Percentiles rank a stretch among this genome's conserved stretches.
Conservation (phyloP, 2,113 vertebrate species). For the Mastomys natalensis region DNA sequence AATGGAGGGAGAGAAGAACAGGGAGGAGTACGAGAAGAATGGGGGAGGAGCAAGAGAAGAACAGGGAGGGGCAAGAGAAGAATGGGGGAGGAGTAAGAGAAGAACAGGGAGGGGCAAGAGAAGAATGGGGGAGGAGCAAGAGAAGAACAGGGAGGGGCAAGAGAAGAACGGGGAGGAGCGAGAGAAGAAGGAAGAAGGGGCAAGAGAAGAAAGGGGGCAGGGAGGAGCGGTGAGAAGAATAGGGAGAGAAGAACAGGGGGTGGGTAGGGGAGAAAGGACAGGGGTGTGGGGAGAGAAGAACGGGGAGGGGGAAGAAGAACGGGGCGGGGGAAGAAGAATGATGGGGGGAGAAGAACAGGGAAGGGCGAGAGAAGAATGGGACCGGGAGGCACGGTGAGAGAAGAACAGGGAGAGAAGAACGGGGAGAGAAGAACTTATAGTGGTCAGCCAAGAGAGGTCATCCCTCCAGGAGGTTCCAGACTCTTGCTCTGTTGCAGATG, state of each 20-base stretch:
- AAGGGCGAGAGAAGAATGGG: no score
- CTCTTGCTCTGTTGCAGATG: neutral
- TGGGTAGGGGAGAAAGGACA: no score
- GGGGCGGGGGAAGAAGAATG: no score
- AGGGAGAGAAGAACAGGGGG: no score
- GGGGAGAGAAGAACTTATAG: no score
- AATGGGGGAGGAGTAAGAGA: accelerated
- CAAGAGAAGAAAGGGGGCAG: neutral
- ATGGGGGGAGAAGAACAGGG: no score
- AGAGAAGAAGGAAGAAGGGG: neutral
- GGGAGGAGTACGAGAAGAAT: no score
- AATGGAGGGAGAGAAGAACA: neutral
- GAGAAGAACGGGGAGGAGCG: accelerated
- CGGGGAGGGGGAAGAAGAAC: neutral
- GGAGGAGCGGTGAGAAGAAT: no score
- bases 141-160: accelerated
- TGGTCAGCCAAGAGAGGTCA: neutral
- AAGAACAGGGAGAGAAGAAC: neutral
- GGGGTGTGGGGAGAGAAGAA: neutral
- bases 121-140: accelerated
- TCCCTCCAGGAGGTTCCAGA: accelerated
- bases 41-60: neutral
- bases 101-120: accelerated
- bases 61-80: no score
- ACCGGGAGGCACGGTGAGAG: neutral